Evolutionary conservation across 2,797 vertebrate species (phyloP), one percentile per base, ranked within the genome.

Genomic region (Hippocampus kuda): DNA sequence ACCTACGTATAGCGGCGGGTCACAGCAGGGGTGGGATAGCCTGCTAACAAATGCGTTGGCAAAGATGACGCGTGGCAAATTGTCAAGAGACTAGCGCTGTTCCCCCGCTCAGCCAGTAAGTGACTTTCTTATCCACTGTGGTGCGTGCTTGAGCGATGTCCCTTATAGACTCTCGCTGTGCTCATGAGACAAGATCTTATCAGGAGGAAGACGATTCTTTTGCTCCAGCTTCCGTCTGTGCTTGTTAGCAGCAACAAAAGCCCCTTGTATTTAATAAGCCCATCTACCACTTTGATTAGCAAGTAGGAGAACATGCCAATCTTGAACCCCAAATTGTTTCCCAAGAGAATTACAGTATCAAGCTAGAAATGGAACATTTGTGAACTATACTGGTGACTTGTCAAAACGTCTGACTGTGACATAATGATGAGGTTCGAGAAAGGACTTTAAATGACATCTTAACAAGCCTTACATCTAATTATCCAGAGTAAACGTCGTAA

Each of bases 181-280:
- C 69, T 63, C 71, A 67, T 61, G 16, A 75, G 70, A 74, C 41
- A 67, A 71, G 65, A 69, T 76, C 69, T 76, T 68, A 74, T 77
- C 74, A 75, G 71, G 68, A 69, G 67, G 49, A 34, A n/a, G 65
- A 30, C 54, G 6, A 67, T 16, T 59, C 2, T 59, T 59, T 30
- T 66, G 46, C 59, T 61, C 49, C 41, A 71, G 65, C 30, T 53
- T 68, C 67, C 2, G 5, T 53, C 38, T 65, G 57, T 30, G 57
- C 53, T 24, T 54, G 57, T 27, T 59, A 6, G 27, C 57, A 30
- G 26, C 3, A 30, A 15, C 26, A 7, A 13, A 30, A 15, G 26
- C 26, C 6, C 13, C 57, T 16, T 27, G 8, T 34, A 30, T 60
- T 60, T 30, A 1, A 60, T 60, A 16, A 1, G 34, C 15, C 30